These are phyloP conservation scores for Leptodactylus fuscus DNA, from an alignment of 2,113 vertebrate species.

Conservation along the genomic window DNA sequence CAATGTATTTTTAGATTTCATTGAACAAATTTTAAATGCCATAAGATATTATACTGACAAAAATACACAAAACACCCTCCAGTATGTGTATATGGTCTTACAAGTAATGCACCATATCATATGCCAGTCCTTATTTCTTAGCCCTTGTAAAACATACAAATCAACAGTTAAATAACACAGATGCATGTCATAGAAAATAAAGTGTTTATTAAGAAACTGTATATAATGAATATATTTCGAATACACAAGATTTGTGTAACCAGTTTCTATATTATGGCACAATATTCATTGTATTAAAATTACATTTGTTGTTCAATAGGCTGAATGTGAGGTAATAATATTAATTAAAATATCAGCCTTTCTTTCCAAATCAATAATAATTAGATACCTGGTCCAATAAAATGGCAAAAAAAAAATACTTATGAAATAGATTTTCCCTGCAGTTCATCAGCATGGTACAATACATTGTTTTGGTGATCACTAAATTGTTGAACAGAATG, in stretches of 20 bases:
- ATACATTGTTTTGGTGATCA: slow-evolving; percentile 22
- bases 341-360: slow-evolving; percentile 70
- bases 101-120: neutral
- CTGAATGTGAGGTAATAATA: slow-evolving; percentile 80
- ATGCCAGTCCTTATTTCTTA: neutral
- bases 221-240: slow-evolving; percentile 77
- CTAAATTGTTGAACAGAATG: slow-evolving; percentile 3
- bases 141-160: neutral
- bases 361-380: neutral
- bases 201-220: slow-evolving; percentile 90
- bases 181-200: slow-evolving; percentile 85
- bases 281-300: slow-evolving; percentile 30
- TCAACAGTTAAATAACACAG: slow-evolving; percentile 43
- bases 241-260: slow-evolving; percentile 80
- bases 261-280: slow-evolving; percentile 50
- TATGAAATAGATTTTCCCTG: slow-evolving; percentile 2
- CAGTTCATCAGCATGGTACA: slow-evolving; percentile 13
- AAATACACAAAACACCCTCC: neutral
- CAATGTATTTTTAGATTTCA: too few species aligned
- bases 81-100: too few species aligned
- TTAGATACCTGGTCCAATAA: neutral
- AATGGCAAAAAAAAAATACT: neutral
- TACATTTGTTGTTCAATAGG: slow-evolving; percentile 54
- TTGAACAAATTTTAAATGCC: too few species aligned
- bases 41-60: too few species aligned